These are phyloP conservation scores for Chaenocephalus aceratus DNA, from an alignment of 2,113 vertebrate species.

Conservation along the genomic window DNA sequence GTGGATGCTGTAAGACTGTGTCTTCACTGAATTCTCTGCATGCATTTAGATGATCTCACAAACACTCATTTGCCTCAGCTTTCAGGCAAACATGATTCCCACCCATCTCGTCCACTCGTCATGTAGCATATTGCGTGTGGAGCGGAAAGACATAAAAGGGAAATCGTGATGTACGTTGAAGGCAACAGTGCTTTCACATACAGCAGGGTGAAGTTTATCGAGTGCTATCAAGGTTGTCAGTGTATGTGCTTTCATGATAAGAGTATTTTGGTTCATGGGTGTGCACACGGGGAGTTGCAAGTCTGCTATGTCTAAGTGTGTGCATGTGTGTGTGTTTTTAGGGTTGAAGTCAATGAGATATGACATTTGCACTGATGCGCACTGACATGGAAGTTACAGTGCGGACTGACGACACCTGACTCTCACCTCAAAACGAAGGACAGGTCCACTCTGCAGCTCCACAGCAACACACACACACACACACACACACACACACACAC, in stretches of 20 bases:
- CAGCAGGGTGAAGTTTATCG: background rate
- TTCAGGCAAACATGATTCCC: background rate
- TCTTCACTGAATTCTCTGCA: background rate
- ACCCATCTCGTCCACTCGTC: background rate
- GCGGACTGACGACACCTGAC: conserved; percentile 58
- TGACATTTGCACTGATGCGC: conserved; percentile 76
- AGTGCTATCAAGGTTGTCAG: background rate
- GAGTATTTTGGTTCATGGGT: background rate
- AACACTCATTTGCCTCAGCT: conserved; percentile 11
- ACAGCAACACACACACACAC: background rate
- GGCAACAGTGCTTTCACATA: background rate
- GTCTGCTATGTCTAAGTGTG: conserved; percentile 13
- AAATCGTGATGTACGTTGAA: background rate
- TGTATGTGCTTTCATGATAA: background rate
- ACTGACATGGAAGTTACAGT: conserved; percentile 71
- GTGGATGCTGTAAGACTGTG: background rate
- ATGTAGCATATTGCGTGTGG: background rate
- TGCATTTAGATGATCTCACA: background rate
- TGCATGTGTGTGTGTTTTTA: conserved; percentile 13
- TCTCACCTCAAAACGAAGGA: conserved; percentile 51
- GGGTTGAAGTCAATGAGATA: conserved; percentile 58
- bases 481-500: background rate
- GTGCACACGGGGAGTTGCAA: conserved; percentile 1
- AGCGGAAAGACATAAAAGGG: background rate
- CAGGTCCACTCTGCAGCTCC: conserved; percentile 20